A percentile compares a stretch with the other conserved stretches of the same genome.
phyloP scores from a whole-genome alignment of 2,797 vertebrate species.

The Macropus fuliginosus region DNA sequence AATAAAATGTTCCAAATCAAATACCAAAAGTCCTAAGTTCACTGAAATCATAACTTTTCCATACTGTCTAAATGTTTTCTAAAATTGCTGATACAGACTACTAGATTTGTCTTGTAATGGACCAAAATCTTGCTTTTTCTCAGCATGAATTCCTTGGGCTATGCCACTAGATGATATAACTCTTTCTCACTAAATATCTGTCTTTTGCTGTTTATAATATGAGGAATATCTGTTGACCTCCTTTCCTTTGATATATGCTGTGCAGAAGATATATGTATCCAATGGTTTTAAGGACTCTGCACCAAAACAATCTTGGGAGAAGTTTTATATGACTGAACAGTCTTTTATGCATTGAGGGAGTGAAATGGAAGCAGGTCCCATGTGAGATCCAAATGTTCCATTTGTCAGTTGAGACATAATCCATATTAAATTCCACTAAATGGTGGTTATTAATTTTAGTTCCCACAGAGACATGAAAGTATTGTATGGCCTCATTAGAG shows the following conservation, averaged over 20 bases:
- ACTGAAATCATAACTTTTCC: conserved; percentile 98
- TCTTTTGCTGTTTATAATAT: conserved; percentile 61
- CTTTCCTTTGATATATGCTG: conserved; percentile 82
- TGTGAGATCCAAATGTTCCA: conserved; percentile 70
- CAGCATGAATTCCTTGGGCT: conserved; percentile 60
- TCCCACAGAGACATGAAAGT: conserved; percentile 67
- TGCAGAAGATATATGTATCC: conserved; percentile 83
- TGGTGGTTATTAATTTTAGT: conserved; percentile 47
- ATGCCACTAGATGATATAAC: conserved; percentile 38
- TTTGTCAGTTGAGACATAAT: conserved; percentile 81
- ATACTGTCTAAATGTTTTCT: conserved; percentile 96
- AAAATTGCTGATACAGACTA: conserved; percentile 94
- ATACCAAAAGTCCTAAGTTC: conserved; percentile 92
- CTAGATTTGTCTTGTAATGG: conserved; percentile 96
- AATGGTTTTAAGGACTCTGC: conserved; percentile 75
- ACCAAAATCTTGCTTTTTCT: conserved; percentile 87
- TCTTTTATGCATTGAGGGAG: conserved; percentile 75
- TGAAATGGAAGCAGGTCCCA: conserved; percentile 70
- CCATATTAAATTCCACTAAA: conserved; percentile 80
- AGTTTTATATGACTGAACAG: conserved; percentile 39
- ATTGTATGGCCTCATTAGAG: no score
- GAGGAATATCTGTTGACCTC: conserved; percentile 71
- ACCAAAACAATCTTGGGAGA: conserved; percentile 78
- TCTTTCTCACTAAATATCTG: conserved; percentile 57
- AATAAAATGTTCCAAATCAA: conserved; percentile 98